phyloP scores from a whole-genome alignment of 2,797 vertebrate species.

The Peromyscus nudipes region DNA sequence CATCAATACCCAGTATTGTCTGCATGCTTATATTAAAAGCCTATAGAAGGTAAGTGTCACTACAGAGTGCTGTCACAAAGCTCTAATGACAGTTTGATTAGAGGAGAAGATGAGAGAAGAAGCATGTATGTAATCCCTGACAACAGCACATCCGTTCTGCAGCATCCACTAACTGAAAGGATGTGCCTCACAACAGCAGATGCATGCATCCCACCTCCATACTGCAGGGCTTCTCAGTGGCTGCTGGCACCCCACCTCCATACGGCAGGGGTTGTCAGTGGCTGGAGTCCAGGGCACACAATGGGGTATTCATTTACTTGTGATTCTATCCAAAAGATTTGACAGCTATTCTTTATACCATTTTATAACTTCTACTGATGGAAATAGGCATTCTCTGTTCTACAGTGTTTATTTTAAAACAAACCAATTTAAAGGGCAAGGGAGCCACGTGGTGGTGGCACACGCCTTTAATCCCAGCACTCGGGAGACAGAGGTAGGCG shows the following conservation, averaged over 20 bases:
- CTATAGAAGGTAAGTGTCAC: background rate
- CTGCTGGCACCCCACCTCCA: background rate
- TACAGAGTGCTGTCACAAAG: background rate
- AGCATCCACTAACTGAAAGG: background rate
- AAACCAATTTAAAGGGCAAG: background rate
- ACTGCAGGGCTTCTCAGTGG: background rate
- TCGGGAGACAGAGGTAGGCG: too few species aligned
- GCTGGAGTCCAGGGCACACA: background rate
- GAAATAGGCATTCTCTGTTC: constrained; percentile 1
- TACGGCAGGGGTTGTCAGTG: too few species aligned
- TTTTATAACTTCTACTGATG: background rate
- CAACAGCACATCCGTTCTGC: too few species aligned
- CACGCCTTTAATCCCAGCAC: too few species aligned
- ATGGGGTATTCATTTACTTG: background rate
- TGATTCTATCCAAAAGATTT: background rate
- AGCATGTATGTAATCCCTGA: background rate
- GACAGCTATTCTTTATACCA: background rate
- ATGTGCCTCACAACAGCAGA: too few species aligned
- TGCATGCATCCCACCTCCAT: background rate
- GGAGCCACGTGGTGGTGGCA: too few species aligned
- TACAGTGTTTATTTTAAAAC: constrained; percentile 16
- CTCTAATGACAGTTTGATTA: background rate
- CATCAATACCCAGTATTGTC: background rate
- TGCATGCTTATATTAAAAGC: background rate
- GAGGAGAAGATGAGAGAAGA: background rate